phyloP scores from a whole-genome alignment of 2,113 vertebrate genomes.

The Callipepla californica region DNA sequence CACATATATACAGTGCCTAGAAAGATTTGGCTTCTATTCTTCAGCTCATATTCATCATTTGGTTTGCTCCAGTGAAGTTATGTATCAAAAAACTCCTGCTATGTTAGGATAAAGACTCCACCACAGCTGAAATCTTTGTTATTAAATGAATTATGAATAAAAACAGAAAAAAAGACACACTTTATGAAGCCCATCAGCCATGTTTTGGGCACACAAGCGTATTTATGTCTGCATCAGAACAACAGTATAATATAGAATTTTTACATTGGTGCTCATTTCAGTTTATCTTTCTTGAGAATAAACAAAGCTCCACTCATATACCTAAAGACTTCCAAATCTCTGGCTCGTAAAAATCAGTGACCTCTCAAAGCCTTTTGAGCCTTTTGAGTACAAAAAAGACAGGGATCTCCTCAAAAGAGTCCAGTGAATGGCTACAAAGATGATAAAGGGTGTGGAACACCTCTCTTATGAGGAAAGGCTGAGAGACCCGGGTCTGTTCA shows the following conservation, averaged over 20 bases:
- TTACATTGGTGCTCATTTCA: not conserved
- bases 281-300: not conserved
- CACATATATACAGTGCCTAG: not conserved
- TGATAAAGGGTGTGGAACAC: too few species aligned
- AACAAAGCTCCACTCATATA: not conserved
- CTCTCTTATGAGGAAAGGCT: too few species aligned
- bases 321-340: not conserved
- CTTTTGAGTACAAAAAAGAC: too few species aligned
- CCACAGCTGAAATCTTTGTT: constrained; percentile 47
- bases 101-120: constrained; percentile 31
- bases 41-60: constrained; percentile 50
- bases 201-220: not conserved
- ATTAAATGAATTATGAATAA: constrained; percentile 61
- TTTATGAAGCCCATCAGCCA: not conserved
- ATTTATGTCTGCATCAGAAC: not conserved
- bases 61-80: constrained; percentile 20
- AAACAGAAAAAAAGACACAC: not conserved
- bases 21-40: constrained; percentile 59
- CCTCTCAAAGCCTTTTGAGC: not conserved
- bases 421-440: too few species aligned
- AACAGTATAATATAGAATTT: accelerated
- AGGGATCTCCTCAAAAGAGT: too few species aligned
- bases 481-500: too few species aligned
- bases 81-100: constrained; percentile 21
- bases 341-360: not conserved